Evolutionary conservation across 2,797 vertebrate genomes (phyloP).

Genomic region (Rhyacichthys aspro): DNA sequence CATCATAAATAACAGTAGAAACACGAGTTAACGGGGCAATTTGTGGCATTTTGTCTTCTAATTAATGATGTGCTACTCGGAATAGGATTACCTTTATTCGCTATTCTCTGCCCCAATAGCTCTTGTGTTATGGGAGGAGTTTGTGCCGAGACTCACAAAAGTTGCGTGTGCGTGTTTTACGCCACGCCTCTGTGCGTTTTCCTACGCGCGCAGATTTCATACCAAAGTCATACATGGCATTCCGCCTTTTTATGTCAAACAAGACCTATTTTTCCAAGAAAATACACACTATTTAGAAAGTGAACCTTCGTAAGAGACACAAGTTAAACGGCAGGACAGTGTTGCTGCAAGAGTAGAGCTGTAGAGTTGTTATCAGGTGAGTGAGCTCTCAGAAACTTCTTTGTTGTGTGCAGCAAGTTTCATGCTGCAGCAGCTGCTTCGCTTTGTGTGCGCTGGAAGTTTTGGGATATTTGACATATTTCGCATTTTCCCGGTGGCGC

Average conservation of each 20-base stretch:
- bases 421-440: constrained; percentile 62
- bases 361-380: constrained; percentile 72
- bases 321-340: background rate
- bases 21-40: too few species aligned
- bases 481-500: constrained; percentile 70
- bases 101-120: constrained; percentile 22
- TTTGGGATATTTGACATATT: constrained; percentile 83
- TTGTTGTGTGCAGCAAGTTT: constrained; percentile 79
- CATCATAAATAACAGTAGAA: too few species aligned
- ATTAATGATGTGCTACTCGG: too few species aligned
- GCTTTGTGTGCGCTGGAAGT: constrained; percentile 69
- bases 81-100: background rate
- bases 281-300: constrained; percentile 21
- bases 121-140: constrained; percentile 69
- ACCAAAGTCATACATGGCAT: constrained; percentile 82
- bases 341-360: constrained; percentile 37
- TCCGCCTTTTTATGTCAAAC: constrained; percentile 78
- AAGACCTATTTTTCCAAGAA: constrained; percentile 41
- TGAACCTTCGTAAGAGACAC: background rate
- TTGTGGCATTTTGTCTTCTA: too few species aligned
- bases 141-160: constrained; percentile 66
- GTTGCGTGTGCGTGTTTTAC: constrained; percentile 71
- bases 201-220: constrained; percentile 79
- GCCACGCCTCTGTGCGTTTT: constrained; percentile 81
- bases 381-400: constrained; percentile 69